Evolutionary conservation across 1,140 invertebrate genomes (phyloP), one percentile per base, ranked within the genome.

Genomic region (Globodera ellingtonae): DNA sequence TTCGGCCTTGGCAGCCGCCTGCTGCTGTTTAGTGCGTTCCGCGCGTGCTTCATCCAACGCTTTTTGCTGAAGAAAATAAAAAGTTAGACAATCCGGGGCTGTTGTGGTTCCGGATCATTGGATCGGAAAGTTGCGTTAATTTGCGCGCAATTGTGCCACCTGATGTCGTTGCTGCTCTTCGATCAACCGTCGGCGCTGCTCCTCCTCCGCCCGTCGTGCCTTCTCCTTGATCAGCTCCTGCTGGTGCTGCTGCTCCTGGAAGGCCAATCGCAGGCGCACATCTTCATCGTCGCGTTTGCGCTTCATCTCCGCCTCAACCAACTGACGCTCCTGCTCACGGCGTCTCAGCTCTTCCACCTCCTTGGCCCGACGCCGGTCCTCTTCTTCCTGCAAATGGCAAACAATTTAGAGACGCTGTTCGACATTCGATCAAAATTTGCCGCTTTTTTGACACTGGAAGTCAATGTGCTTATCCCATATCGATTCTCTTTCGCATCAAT

Each of bases 121-220:
- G 35, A 35, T 35, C 35, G 35, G 35, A 35, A 24, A 35, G 35
- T 35, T 0, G 10, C 56, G 2, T 52, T 52, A 52, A 52, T 7
- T 52, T 13, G 13, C 2, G 3, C 18, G 10, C 56, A 2, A 35
- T 35, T 3, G 35, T 35, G 1, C 15, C 3, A 62, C 56, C 62
- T 79, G 76, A 59, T 81, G 44, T 13, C 82, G 82, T 74, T 75
- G 82, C 66, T 83, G 59, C 21, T 83, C 82, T 50, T 79, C 84
- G n/a, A 67, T 59, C 4, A 82, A 35, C 10, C 21, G 78, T 35
- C 70, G 72, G 35, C 82, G 73, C 4, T 82, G 79, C 46, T 84
- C 56, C n/a, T 83, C 81, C 21, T 84, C 81, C 44, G 72, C 71
- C n/a, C 56, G 79, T 4, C 73, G 47, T 9, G 80, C 80, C 35